Evolutionary conservation across 2,797 vertebrate genomes (phyloP), one percentile per base, ranked within the genome.

Genomic region (Urosaurus nigricauda): DNA sequence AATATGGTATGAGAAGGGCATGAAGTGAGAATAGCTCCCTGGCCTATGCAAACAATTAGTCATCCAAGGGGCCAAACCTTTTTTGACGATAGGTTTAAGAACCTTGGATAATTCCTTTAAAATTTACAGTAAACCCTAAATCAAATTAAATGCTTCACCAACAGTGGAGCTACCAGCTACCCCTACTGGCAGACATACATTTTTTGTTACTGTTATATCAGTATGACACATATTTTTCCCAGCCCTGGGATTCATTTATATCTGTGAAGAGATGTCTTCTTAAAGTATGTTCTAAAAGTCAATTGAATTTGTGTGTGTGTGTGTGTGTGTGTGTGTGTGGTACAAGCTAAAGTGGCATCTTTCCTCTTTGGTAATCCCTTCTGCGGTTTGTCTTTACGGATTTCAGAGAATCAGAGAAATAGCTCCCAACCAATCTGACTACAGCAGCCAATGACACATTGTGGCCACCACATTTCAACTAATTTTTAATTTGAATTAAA

Each of bases 401-500:
- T 43, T 47, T 16, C 47, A 37, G 51, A 56, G 58, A 71, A 71
- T 58, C 13, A 73, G 16, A 51, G 12, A 74, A 51, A 51, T 40
- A 63, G 60, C 24, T 80, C 16, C 68, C 63, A 11, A 60, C 1
- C 53, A 16, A 37, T 80, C 65, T 60, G 29, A 73, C 5, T 26
- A 17, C 16, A 17, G 24, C n/a, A 88, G 87, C 79, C 87, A 32
- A 11, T 73, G 12, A 0, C 37, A 40, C 87, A 24, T n/a, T 35
- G 71, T 81, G 91, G 29, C 51, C 78, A 90, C 82, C 5, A 32
- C 86, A 90, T 90, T 91, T 16, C 84, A 43, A 71, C 79, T 63
- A 35, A 91, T 47, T 60, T 88, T 94, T 93, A 4, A 83, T 78
- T 92, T 92, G 86, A 43, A 68, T 29, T 56, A 35, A 60, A 47